phyloP scores from a whole-genome alignment of 2,888 invertebrate species.

The Chrysolina haemoptera region DNA sequence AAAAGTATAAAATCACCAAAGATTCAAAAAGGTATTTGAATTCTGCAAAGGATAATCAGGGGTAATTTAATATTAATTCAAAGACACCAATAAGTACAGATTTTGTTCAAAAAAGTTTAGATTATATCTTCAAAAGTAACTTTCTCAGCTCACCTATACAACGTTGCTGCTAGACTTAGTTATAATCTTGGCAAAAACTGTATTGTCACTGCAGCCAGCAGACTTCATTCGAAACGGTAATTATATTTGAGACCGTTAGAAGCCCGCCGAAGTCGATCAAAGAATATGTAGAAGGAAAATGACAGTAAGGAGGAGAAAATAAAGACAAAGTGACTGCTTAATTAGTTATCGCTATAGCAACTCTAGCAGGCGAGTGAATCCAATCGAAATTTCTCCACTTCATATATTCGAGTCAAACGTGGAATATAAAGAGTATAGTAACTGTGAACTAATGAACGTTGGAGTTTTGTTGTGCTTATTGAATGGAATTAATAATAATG shows the following conservation, averaged over 20 bases:
- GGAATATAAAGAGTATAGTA: not conserved
- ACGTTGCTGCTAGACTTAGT: too few relatives aligned
- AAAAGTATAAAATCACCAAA: too few relatives aligned
- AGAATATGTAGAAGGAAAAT: not conserved
- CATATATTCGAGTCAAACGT: not conserved
- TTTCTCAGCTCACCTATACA: too few relatives aligned
- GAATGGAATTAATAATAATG: not conserved
- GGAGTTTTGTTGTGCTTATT: not conserved
- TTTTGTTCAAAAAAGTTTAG: too few relatives aligned
- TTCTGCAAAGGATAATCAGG: too few relatives aligned
- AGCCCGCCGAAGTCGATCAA: not conserved
- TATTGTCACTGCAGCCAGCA: not conserved
- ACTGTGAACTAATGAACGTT: not conserved
- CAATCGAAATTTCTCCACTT: slow-evolving; percentile 6
- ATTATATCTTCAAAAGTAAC: too few relatives aligned
- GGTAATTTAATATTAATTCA: too few relatives aligned
- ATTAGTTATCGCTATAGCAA: slow-evolving; percentile 22
- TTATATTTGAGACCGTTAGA: not conserved
- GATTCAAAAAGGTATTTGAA: too few relatives aligned
- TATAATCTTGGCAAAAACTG: not conserved
- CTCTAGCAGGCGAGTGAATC: not conserved
- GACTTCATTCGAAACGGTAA: not conserved
- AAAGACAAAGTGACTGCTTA: slow-evolving; percentile 6
- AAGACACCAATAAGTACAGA: too few relatives aligned
- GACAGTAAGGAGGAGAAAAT: slow-evolving; percentile 14